Evolutionary conservation across 64 coral and sea anemone species (phyloP), one percentile per base, ranked within the genome.

Genomic region (Anthopleura sola): DNA sequence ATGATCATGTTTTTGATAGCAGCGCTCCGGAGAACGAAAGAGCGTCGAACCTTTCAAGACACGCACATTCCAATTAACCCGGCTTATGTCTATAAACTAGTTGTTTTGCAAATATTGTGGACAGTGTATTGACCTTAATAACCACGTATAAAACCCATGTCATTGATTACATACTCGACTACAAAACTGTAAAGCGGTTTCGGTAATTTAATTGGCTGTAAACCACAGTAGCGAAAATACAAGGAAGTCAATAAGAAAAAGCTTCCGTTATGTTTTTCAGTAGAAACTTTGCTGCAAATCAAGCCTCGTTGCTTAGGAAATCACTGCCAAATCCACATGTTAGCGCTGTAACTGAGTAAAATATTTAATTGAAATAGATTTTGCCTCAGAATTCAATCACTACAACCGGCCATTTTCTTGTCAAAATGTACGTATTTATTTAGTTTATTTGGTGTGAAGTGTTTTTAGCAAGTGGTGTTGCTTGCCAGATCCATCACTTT

Each of bases 1-100:
- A 71, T 71, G 23, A 71, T 34, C 13, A 71, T 34, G 66, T 71
- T 71, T 32, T 71, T 32, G 29, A 71, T 31, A 34, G 34, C 23
- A 14, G 66, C 12, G 66, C 14, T 10, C 29, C 29, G 28, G 28
- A 71, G 66, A 71, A 71, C 13, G 1, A 71, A 28, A 71, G 14
- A 71, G 66, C 31, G 66, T 34, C 31, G 29, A 71, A 15, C n/a
- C 58, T 71, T 71, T 71, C 66, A 71, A 71, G 66, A 71, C 66
- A 26, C 58, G 58, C 58, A 71, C 66, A 71, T 71, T 71, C 66
- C 66, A 32, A 71, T 71, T 71, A 71, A 71, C 66, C 66, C 66
- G 66, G 66, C 66, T 71, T 71, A 71, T 71, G 66, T 71, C 66
- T 32, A 71, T 31, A 71, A 71, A 71, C 66, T 71, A 71, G 66